Conservation (phyloP, 1,140 invertebrate genomes). For the Tenebrio molitor region DNA sequence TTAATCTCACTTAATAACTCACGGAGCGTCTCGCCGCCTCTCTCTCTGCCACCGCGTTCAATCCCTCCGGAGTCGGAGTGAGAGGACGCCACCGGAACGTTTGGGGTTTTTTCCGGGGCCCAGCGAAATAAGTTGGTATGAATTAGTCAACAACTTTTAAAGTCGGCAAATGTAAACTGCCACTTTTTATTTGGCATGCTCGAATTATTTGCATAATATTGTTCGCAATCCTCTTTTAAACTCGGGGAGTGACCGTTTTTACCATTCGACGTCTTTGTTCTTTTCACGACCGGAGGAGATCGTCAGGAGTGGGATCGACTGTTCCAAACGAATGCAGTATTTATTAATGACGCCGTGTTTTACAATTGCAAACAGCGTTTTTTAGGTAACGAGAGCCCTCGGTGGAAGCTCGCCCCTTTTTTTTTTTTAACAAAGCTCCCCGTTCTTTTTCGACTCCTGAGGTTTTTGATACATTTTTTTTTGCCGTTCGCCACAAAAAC, state of each 20-base stretch:
- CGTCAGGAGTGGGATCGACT: slow-evolving; percentile 13
- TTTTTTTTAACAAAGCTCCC: too few relatives aligned
- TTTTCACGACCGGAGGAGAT: slow-evolving; percentile 25
- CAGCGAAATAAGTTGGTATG: slow-evolving; percentile 60
- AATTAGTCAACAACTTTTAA: slow-evolving; percentile 65
- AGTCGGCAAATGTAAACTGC: slow-evolving; percentile 64
- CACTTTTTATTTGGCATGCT: slow-evolving; percentile 63
- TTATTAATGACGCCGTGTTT: slow-evolving; percentile 51
- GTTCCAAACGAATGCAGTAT: slow-evolving; percentile 34
- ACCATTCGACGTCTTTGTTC: slow-evolving; percentile 45
- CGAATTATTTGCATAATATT: slow-evolving; percentile 64
- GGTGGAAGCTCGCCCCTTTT: too few relatives aligned
- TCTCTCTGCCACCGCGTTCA: not conserved
- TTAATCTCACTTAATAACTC: slow-evolving; percentile 60
- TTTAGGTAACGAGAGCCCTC: slow-evolving; percentile 4
- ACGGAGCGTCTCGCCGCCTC: slow-evolving; percentile 21
- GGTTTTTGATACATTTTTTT: too few relatives aligned
- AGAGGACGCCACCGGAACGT: slow-evolving; percentile 39
- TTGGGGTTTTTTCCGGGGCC: slow-evolving; percentile 40
- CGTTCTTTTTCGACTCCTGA: too few relatives aligned
- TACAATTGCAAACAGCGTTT: slow-evolving; percentile 53
- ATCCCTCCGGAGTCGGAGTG: slow-evolving; percentile 38
- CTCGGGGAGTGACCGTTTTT: slow-evolving; percentile 40
- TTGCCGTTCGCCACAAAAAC: too few relatives aligned
- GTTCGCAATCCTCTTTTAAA: slow-evolving; percentile 51